phyloP scores from a whole-genome alignment of 2,797 vertebrate species.

The Ctenochaetus hawaiiensis region DNA sequence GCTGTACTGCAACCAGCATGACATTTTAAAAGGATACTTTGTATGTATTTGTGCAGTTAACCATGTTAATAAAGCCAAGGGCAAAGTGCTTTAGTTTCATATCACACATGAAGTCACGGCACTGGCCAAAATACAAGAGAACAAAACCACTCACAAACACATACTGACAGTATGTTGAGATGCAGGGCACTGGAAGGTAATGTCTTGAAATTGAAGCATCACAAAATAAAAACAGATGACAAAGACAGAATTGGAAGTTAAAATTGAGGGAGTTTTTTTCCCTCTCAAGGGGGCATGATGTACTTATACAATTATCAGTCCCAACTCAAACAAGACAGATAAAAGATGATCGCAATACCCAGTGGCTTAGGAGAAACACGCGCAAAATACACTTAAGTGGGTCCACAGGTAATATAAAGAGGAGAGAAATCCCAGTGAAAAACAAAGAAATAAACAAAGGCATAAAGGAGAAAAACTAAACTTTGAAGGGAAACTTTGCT shows the following conservation, averaged over 20 bases:
- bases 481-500: slow-evolving; percentile 44
- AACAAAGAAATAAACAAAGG: slow-evolving; percentile 49
- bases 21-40: background rate
- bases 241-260: slow-evolving; percentile 28
- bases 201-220: slow-evolving; percentile 20
- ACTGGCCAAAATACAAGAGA: slow-evolving; percentile 4
- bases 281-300: slow-evolving; percentile 29
- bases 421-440: slow-evolving; percentile 39
- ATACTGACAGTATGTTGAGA: slow-evolving; percentile 2
- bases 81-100: background rate
- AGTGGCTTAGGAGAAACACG: slow-evolving; percentile 21
- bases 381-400: slow-evolving; percentile 36
- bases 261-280: background rate
- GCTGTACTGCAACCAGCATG: background rate
- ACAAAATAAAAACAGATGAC: slow-evolving; percentile 21
- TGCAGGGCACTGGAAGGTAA: background rate
- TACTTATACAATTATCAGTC: slow-evolving; percentile 45
- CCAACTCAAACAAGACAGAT: slow-evolving; percentile 26
- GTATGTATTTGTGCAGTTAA: background rate
- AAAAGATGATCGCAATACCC: slow-evolving; percentile 42
- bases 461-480: slow-evolving; percentile 22
- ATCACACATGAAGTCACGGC: background rate
- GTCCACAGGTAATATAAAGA: slow-evolving; percentile 39
- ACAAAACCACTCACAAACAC: background rate
- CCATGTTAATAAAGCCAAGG: slow-evolving; percentile 5